These are phyloP conservation scores for Calycopis cecrops DNA, from an alignment of 1,140 invertebrate species.

Conservation along the genomic window DNA sequence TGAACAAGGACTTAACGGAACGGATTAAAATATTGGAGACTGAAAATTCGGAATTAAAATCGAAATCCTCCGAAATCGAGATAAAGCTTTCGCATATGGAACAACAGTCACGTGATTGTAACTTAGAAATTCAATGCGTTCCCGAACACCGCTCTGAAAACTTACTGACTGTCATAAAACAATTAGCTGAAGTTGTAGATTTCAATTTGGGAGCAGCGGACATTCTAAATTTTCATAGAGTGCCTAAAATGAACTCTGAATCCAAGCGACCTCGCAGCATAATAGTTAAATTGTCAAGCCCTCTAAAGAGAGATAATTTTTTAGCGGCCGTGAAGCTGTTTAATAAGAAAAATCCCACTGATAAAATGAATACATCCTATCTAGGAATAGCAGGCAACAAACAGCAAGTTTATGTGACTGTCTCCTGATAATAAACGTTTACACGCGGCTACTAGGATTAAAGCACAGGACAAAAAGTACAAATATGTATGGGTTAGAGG, in stretches of 20 bases:
- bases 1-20: not conserved
- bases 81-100: too few relatives aligned
- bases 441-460: not conserved
- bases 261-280: slow-evolving; percentile 3
- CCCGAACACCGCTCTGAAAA: not conserved
- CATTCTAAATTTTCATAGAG: not conserved
- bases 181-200: not conserved
- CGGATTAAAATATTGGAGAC: not conserved
- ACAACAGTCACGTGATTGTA: too few relatives aligned
- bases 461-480: too few relatives aligned
- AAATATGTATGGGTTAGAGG: too few relatives aligned
- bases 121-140: slow-evolving; percentile 1
- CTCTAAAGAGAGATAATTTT: not conserved
- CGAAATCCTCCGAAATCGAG: not conserved
- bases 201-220: too few relatives aligned
- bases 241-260: not conserved
- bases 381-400: not conserved
- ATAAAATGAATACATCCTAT: slow-evolving; percentile 1
- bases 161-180: not conserved
- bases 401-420: not conserved
- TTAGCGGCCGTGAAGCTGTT: not conserved
- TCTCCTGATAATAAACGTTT: not conserved
- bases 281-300: not conserved
- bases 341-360: slow-evolving; percentile 1
- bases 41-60: not conserved